A percentile compares a stretch with the other conserved stretches of the same genome.
phyloP scores from a whole-genome alignment of 2,113 vertebrate genomes.

The Fulmarus glacialis region DNA sequence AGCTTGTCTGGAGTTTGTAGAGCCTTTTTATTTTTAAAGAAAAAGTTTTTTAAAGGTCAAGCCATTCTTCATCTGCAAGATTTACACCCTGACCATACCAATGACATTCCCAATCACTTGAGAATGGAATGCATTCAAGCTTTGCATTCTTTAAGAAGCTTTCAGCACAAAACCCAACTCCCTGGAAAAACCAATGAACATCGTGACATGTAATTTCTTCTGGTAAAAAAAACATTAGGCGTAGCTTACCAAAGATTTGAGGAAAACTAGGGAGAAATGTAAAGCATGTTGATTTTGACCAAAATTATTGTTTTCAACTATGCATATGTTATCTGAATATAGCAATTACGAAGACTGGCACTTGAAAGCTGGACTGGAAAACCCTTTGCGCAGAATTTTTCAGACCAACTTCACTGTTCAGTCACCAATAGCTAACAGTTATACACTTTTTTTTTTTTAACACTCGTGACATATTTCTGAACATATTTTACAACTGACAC shows the following conservation, averaged over 20 bases:
- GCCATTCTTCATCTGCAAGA: neutral
- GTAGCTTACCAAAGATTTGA: neutral
- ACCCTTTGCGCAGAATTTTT: neutral
- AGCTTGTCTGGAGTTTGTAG: neutral
- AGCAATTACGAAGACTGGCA: neutral
- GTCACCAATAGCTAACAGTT: neutral
- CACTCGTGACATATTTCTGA: neutral
- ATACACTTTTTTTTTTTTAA: neutral
- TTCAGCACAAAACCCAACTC: neutral
- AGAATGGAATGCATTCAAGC: constrained; percentile 16
- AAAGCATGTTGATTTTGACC: neutral
- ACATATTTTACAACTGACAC: neutral
- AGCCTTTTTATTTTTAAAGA: neutral
- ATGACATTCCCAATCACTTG: neutral
- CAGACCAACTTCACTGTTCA: neutral
- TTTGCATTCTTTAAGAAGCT: neutral
- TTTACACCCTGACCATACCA: constrained; percentile 11
- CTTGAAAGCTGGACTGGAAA: neutral
- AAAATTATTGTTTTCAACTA: constrained; percentile 28
- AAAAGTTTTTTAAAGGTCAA: neutral
- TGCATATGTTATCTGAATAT: neutral
- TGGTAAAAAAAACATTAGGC: neutral
- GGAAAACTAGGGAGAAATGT: neutral
- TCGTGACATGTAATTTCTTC: neutral
- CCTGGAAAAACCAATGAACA: neutral